Evolutionary conservation across 1,140 invertebrate species (phyloP).

Genomic region (Zaprionus tsacasi): DNA sequence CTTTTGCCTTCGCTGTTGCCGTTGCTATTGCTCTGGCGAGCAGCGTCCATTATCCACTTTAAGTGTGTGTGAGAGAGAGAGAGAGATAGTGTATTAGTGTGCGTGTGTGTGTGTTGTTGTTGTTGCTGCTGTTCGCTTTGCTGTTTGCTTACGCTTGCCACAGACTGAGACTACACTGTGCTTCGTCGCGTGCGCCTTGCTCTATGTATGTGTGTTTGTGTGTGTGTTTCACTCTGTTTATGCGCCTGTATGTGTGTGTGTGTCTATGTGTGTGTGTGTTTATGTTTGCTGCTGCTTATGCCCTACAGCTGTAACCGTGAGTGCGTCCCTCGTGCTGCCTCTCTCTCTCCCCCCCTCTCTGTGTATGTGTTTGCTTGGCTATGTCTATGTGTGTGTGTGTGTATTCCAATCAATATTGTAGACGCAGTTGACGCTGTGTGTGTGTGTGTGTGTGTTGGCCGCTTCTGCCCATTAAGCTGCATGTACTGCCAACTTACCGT

Average conservation of each 20-base stretch:
- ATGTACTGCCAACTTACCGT: slow-evolving; percentile 79
- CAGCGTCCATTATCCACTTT: slow-evolving; percentile 79
- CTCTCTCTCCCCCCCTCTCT: not conserved
- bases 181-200: slow-evolving; percentile 27
- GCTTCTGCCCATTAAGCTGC: slow-evolving; percentile 80
- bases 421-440: slow-evolving; percentile 70
- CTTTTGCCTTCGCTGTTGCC: slow-evolving; percentile 34
- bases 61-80: slow-evolving; percentile 34
- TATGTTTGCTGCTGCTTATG: slow-evolving; percentile 76
- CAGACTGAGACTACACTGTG: slow-evolving; percentile 41
- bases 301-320: slow-evolving; percentile 70
- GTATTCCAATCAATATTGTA: slow-evolving; percentile 81
- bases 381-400: slow-evolving; percentile 46
- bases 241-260: slow-evolving; percentile 14
- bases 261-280: slow-evolving; percentile 59
- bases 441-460: slow-evolving; percentile 63
- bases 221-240: slow-evolving; percentile 19
- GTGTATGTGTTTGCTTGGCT: slow-evolving; percentile 25
- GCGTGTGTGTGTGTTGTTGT: slow-evolving; percentile 13
- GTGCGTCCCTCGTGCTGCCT: slow-evolving; percentile 14
- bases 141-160: slow-evolving; percentile 76
- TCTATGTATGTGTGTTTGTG: slow-evolving; percentile 2
- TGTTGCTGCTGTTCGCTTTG: slow-evolving; percentile 72
- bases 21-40: slow-evolving; percentile 20
- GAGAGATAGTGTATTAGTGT: not conserved